Evolutionary conservation across 2,113 vertebrate genomes (phyloP), one percentile per base, ranked within the genome.

Genomic region (Hyaena hyaena): DNA sequence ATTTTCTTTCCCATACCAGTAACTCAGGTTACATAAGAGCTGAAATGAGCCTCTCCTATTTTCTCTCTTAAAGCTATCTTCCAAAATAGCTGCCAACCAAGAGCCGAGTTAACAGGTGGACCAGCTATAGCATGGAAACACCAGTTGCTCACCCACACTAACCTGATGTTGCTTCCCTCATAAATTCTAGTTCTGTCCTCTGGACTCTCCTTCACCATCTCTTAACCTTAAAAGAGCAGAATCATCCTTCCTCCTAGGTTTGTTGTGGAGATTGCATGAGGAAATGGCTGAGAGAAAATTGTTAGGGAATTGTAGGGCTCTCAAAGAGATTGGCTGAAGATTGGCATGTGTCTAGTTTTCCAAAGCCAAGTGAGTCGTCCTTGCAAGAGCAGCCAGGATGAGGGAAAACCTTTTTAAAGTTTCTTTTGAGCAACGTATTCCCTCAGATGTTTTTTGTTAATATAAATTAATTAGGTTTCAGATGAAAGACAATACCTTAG

Each of bases 401-500:
- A 91, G 81, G 24, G 26, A 90, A 81, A 85, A 45, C 2, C 0
- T 73, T 43, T 35, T 4, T 21, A 15, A 55, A 58, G 35, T 88
- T 23, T 90, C 12, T 80, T 84, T 68, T 10, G 16, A 24, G 8
- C 19, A 93, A 76, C 15, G 63, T 15, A 63, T 43, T 73, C 48
- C 6, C 65, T 88, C 3, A 84, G 50, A 10, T 53, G 61, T 45
- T 77, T 15, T 89, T 93, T 69, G 61, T 86, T 61, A 79, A 33
- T 86, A 68, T 50, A 74, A 76, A 83, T 58, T 39, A 85, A 92
- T 80, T 89, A 63, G 61, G 23, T 96, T 98, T 92, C 84, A 83
- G 69, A 80, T 45, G 48, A 90, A 94, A 71, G 55, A 58, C 87
- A 86, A 81, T 33, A 69, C 19, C 50, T 90, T 80, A 63, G 24